phyloP scores from a whole-genome alignment of 2,888 invertebrate species.

The Lapara coniferarum region DNA sequence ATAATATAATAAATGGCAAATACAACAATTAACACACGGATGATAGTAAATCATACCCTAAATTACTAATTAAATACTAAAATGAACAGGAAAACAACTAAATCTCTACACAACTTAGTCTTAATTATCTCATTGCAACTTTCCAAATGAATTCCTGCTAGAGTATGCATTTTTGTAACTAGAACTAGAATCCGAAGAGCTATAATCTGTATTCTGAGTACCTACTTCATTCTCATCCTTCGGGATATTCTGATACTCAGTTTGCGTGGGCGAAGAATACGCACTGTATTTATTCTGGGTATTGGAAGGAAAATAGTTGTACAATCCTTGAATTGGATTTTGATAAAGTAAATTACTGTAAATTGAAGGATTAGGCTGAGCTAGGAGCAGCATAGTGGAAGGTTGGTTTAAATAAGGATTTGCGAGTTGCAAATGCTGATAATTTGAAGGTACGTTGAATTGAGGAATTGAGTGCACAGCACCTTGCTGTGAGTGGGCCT shows the following conservation, averaged over 20 bases:
- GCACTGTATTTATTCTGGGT: conserved; percentile 66
- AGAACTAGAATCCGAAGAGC: conserved; percentile 59
- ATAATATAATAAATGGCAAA: not conserved
- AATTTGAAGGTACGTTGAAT: conserved; percentile 58
- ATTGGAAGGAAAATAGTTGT: conserved; percentile 69
- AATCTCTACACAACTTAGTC: not conserved
- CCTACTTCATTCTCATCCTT: conserved; percentile 71
- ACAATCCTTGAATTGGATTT: conserved; percentile 65
- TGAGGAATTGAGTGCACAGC: conserved; percentile 50
- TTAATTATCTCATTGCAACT: conserved; percentile 44
- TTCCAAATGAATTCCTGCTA: conserved; percentile 59
- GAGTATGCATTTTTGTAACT: conserved; percentile 66
- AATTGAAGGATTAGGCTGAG: conserved; percentile 65
- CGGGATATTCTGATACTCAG: conserved; percentile 63
- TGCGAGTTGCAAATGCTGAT: conserved; percentile 56
- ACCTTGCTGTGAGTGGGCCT: conserved; percentile 51
- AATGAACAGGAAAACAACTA: not conserved
- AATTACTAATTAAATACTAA: conserved; percentile 16
- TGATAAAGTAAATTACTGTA: conserved; percentile 67
- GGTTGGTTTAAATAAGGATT: conserved; percentile 65
- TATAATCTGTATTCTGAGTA: conserved; percentile 61
- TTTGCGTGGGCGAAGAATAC: conserved; percentile 52
- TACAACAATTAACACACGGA: not conserved
- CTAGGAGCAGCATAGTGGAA: conserved; percentile 66
- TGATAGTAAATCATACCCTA: not conserved